phyloP scores from a whole-genome alignment of 2,888 invertebrate genomes.

The Acrocyrtus sp. region DNA sequence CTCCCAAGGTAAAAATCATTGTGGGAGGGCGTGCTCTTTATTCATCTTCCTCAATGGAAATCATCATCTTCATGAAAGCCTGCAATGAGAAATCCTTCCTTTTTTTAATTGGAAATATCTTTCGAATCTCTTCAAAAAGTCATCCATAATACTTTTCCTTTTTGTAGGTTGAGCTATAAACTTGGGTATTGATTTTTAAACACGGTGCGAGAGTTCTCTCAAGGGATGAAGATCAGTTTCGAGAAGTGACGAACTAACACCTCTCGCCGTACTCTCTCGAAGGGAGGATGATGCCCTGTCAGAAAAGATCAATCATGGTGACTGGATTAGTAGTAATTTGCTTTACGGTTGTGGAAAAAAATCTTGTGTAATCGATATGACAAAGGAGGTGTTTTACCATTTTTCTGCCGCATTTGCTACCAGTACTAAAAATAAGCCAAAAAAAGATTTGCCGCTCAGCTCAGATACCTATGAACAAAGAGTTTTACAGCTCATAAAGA shows the following conservation, averaged over 20 bases:
- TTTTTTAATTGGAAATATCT: constrained; percentile 7
- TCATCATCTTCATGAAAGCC: constrained; percentile 35
- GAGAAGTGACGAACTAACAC: constrained; percentile 42
- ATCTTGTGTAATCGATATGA: constrained; percentile 46
- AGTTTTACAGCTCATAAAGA: too few relatives aligned
- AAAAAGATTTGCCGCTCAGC: too few relatives aligned
- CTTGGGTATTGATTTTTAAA: too few relatives aligned
- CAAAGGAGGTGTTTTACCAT: constrained; percentile 30
- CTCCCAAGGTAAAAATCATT: constrained; percentile 52
- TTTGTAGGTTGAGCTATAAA: too few relatives aligned
- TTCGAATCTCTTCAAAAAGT: constrained; percentile 10
- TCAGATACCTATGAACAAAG: too few relatives aligned
- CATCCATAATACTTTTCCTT: constrained; percentile 37
- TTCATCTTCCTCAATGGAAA: constrained; percentile 40
- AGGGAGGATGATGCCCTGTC: constrained; percentile 33
- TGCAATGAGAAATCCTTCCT: constrained; percentile 40
- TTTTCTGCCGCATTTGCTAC: constrained; percentile 20
- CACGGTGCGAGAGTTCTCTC: constrained; percentile 2
- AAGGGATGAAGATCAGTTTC: constrained; percentile 12
- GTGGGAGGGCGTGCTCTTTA: constrained; percentile 55
- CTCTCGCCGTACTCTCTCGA: constrained; percentile 34
- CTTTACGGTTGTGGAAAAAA: constrained; percentile 36
- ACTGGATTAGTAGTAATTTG: constrained; percentile 48
- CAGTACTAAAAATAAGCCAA: constrained; percentile 16
- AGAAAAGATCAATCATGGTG: constrained; percentile 47